A percentile compares a stretch with the other conserved stretches of the same genome.
Conservation (phyloP, 2,797 vertebrate genomes). For the Lithobates sylvaticus region DNA sequence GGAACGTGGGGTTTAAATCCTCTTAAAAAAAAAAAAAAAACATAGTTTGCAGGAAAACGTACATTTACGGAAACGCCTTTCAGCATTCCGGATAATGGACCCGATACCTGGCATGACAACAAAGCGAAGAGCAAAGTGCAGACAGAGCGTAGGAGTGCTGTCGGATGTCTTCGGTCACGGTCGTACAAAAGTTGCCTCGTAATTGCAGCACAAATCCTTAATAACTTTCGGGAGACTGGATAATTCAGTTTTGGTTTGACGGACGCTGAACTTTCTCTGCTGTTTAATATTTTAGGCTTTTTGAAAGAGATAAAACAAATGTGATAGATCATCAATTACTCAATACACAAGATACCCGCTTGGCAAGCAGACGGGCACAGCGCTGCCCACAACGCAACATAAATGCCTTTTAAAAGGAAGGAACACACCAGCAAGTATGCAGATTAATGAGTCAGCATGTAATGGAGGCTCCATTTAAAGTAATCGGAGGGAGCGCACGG, state of each 20-base stretch:
- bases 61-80: neutral
- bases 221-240: slow-evolving; percentile 20
- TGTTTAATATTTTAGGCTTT: slow-evolving; percentile 69
- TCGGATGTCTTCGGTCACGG: neutral
- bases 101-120: neutral
- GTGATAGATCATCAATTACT: slow-evolving; percentile 67
- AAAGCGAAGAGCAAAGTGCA: neutral
- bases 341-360: slow-evolving; percentile 64
- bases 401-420: slow-evolving; percentile 62
- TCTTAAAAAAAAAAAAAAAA: neutral
- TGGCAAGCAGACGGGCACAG: slow-evolving; percentile 66
- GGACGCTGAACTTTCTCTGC: slow-evolving; percentile 59
- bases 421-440: slow-evolving; percentile 56
- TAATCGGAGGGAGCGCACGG: slow-evolving; percentile 24
- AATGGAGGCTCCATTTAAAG: slow-evolving; percentile 68
- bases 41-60: neutral
- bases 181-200: neutral
- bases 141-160: neutral
- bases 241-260: slow-evolving; percentile 60
- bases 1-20: neutral
- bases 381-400: slow-evolving; percentile 62
- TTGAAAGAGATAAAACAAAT: slow-evolving; percentile 60
- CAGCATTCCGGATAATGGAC: slow-evolving; percentile 6
- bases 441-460: slow-evolving; percentile 66
- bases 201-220: slow-evolving; percentile 10